phyloP scores from a whole-genome alignment of 2,888 invertebrate species.

The Melinaea menophilus region DNA sequence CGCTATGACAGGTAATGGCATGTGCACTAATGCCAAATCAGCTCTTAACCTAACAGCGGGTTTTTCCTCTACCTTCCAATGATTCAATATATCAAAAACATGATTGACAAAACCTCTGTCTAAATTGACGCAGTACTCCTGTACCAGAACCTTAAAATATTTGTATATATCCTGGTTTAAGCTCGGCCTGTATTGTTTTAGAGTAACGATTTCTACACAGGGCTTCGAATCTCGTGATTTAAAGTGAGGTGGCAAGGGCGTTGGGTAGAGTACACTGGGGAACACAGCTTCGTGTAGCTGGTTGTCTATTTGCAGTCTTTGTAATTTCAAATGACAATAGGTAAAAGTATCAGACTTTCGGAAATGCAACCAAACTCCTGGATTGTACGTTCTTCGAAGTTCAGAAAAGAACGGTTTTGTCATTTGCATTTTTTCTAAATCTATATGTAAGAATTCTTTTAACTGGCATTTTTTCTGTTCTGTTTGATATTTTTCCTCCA shows the following conservation, averaged over 20 bases:
- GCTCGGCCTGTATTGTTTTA: conserved; percentile 72
- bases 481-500: conserved; percentile 86
- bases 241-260: conserved; percentile 72
- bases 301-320: conserved; percentile 85
- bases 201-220: conserved; percentile 77
- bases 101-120: conserved; percentile 83
- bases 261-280: conserved; percentile 81
- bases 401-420: conserved; percentile 91
- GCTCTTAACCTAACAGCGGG: conserved; percentile 77
- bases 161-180: conserved; percentile 79
- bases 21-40: conserved; percentile 78
- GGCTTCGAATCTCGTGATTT: conserved; percentile 65
- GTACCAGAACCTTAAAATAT: conserved; percentile 80
- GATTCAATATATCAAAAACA: conserved; percentile 79
- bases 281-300: conserved; percentile 84
- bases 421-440: conserved; percentile 91
- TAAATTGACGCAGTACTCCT: conserved; percentile 82
- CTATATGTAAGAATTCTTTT: conserved; percentile 88
- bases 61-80: conserved; percentile 78
- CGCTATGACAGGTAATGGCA: conserved; percentile 73
- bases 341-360: conserved; percentile 83
- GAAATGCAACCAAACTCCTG: conserved; percentile 85
- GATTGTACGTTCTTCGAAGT: conserved; percentile 83
- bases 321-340: conserved; percentile 82
- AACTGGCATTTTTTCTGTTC: conserved; percentile 84